A percentile compares a stretch with the other conserved stretches of the same genome.
Evolutionary conservation across 2,797 vertebrate genomes (phyloP).

Genomic region (Molossus molossus): DNA sequence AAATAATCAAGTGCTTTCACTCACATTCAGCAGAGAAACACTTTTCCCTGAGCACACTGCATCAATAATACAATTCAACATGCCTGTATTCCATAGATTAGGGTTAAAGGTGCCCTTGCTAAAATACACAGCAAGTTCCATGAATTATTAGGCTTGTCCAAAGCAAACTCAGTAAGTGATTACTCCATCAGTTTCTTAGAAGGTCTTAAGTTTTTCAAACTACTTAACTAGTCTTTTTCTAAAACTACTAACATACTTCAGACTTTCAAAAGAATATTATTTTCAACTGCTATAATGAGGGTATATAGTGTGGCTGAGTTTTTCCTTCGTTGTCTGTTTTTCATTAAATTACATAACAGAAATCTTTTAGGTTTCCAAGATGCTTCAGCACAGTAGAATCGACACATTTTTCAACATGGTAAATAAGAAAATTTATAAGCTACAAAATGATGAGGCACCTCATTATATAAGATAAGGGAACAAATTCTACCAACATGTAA

Average conservation of each 20-base stretch:
- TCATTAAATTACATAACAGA: constrained; percentile 44
- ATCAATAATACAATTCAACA: constrained; percentile 15
- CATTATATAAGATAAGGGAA: constrained; percentile 28
- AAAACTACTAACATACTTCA: constrained; percentile 57
- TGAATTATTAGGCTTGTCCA: background rate
- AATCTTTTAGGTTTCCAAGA: constrained; percentile 58
- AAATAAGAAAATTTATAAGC: constrained; percentile 64
- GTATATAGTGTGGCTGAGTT: background rate
- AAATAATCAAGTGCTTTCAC: constrained; percentile 49
- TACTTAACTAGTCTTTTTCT: constrained; percentile 54
- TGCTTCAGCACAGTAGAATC: background rate
- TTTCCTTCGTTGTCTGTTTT: background rate
- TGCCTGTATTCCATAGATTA: background rate
- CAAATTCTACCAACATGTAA: constrained; percentile 18
- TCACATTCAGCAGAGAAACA: constrained; percentile 45
- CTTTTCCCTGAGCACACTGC: background rate
- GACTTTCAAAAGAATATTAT: background rate
- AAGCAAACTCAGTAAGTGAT: constrained; percentile 18
- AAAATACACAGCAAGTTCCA: constrained; percentile 20
- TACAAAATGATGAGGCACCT: background rate
- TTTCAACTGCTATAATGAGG: constrained; percentile 21
- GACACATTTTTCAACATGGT: background rate
- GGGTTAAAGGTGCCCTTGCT: constrained; percentile 10
- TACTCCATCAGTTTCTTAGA: constrained; percentile 17
- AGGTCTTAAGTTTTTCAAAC: constrained; percentile 46